Evolutionary conservation across 2,113 vertebrate species (phyloP).

Genomic region (Callipepla squamata): DNA sequence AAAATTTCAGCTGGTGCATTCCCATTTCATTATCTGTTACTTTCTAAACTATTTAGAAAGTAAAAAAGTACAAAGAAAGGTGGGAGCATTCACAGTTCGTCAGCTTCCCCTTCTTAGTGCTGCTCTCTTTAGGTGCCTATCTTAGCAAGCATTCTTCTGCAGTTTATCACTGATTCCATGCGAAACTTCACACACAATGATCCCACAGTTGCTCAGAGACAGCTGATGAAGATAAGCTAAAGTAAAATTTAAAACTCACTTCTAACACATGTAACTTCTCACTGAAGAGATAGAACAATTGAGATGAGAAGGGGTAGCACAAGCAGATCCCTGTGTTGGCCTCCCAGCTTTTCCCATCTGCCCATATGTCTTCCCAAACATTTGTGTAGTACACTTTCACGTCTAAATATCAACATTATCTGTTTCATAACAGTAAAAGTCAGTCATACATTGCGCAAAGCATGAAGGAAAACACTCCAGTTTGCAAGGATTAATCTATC

Average conservation of each 20-base stretch:
- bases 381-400: neutral
- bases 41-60: neutral
- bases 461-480: neutral
- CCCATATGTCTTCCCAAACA: neutral
- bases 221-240: accelerated
- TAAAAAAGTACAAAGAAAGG: neutral
- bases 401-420: neutral
- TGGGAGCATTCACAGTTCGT: neutral
- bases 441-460: neutral
- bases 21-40: neutral
- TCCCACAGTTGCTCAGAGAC: neutral
- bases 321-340: neutral
- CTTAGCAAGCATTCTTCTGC: neutral
- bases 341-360: neutral
- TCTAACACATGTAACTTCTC: neutral
- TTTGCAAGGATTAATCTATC: neutral
- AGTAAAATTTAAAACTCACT: neutral
- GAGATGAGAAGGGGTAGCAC: neutral
- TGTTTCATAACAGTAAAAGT: neutral
- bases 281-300: neutral
- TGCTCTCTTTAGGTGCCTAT: neutral
- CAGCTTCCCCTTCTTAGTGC: neutral
- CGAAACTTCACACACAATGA: neutral
- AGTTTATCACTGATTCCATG: neutral
- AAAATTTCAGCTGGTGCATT: neutral